phyloP scores from a whole-genome alignment of 64 coral and sea anemone genomes.

The Exaiptasia diaphana region DNA sequence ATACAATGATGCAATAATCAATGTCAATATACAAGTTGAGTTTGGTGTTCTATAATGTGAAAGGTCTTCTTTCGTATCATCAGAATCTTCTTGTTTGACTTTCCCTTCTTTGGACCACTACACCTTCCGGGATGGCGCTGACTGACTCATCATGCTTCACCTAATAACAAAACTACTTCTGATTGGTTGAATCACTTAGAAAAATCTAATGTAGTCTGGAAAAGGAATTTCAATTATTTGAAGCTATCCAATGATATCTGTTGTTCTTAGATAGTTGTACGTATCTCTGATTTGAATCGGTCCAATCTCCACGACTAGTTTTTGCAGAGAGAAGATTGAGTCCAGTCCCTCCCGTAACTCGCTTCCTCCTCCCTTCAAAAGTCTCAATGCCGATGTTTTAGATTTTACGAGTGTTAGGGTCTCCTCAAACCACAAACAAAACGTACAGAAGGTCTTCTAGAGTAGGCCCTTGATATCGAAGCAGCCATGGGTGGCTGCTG shows the following conservation, averaged over 20 bases:
- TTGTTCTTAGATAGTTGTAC: background rate
- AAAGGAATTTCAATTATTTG: background rate
- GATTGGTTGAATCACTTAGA: background rate
- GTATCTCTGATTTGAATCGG: background rate
- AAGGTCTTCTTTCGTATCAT: background rate
- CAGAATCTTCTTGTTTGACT: background rate
- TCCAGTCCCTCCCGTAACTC: background rate
- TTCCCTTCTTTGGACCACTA: background rate
- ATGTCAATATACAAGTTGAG: background rate
- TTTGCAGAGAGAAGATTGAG: background rate
- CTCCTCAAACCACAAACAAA: background rate
- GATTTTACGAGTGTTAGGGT: background rate
- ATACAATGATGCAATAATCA: background rate
- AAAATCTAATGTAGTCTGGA: background rate
- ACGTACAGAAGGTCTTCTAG: background rate
- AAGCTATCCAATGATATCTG: background rate
- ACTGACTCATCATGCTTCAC: background rate
- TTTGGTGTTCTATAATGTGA: background rate
- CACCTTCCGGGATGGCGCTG: slow-evolving; percentile 30
- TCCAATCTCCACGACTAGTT: background rate
- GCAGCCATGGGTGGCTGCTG: slow-evolving; percentile 99
- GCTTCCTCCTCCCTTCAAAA: slow-evolving; percentile 9
- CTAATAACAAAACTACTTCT: background rate
- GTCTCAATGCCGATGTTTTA: background rate
- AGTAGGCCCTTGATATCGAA: slow-evolving; percentile 16